These are phyloP conservation scores for Dipodomys merriami DNA, from an alignment of 2,113 vertebrate genomes.

Conservation along the genomic window DNA sequence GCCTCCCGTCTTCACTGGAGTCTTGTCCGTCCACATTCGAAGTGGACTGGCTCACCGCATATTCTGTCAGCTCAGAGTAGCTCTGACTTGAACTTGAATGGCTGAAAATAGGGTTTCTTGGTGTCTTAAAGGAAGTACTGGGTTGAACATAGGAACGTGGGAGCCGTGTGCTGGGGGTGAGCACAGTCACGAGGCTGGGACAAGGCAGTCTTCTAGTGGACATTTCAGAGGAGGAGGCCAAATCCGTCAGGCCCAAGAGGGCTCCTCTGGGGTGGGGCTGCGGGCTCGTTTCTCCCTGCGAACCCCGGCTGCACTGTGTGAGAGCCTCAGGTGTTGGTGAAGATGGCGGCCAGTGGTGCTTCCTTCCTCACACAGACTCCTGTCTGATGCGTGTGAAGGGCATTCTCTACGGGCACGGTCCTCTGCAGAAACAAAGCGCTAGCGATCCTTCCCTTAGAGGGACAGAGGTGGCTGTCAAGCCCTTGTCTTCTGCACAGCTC, in stretches of 20 bases:
- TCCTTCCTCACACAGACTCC: not conserved
- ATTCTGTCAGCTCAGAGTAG: not conserved
- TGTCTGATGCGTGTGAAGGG: not conserved
- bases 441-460: not conserved
- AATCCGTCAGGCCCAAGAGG: not conserved
- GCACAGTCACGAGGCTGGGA: not conserved
- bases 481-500: not conserved
- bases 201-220: not conserved
- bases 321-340: not conserved
- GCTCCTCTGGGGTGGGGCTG: not conserved
- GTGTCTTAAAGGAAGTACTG: not conserved
- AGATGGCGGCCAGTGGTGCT: not conserved
- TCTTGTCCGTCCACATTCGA: conserved; percentile 6
- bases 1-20: not conserved
- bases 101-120: not conserved
- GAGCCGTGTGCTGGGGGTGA: not conserved
- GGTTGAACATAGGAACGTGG: not conserved
- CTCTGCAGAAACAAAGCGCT: not conserved
- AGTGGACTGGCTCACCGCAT: conserved; percentile 6
- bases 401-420: not conserved
- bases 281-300: not conserved
- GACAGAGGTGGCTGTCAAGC: not conserved
- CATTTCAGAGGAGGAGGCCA: not conserved
- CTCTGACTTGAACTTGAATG: conserved; percentile 15
- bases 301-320: not conserved